Evolutionary conservation across 2,888 invertebrate genomes (phyloP).

Genomic region (Mythimna ferrago): DNA sequence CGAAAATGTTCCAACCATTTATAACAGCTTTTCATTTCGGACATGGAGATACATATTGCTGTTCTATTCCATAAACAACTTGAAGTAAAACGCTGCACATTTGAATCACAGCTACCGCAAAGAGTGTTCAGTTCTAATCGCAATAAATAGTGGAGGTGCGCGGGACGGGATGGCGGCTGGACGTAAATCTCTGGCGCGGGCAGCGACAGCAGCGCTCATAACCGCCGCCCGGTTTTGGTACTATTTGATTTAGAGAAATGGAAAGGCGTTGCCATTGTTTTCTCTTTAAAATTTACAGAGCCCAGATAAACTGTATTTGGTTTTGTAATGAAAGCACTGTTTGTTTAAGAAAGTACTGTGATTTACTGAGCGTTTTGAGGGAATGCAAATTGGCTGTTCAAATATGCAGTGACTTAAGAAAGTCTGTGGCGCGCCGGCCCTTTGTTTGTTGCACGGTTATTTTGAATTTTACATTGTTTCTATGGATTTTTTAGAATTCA

Average conservation of each 20-base stretch:
- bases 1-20: conserved; percentile 29
- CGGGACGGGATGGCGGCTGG: conserved; percentile 59
- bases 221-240: conserved; percentile 67
- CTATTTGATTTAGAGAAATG: conserved; percentile 83
- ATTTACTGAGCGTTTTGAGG: conserved; percentile 67
- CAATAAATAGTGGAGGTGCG: conserved; percentile 71
- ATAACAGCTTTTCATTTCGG: conserved; percentile 36
- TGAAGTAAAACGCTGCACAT: conserved; percentile 55
- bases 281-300: conserved; percentile 81
- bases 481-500: conserved; percentile 44
- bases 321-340: conserved; percentile 79
- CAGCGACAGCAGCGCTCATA: conserved; percentile 74
- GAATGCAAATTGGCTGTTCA: conserved; percentile 67
- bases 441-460: conserved; percentile 48
- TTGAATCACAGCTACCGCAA: conserved; percentile 68
- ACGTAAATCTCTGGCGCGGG: conserved; percentile 69
- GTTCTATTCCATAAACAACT: conserved; percentile 42
- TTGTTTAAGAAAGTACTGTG: conserved; percentile 73
- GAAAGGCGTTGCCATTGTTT: conserved; percentile 83
- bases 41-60: conserved; percentile 48
- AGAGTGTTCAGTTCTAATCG: conserved; percentile 71
- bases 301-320: conserved; percentile 81
- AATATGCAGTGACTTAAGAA: conserved; percentile 63
- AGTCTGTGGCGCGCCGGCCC: conserved; percentile 49
- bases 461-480: conserved; percentile 59